Evolutionary conservation across 2,113 vertebrate species (phyloP).

Genomic region (Epinephelus cyanopodus): DNA sequence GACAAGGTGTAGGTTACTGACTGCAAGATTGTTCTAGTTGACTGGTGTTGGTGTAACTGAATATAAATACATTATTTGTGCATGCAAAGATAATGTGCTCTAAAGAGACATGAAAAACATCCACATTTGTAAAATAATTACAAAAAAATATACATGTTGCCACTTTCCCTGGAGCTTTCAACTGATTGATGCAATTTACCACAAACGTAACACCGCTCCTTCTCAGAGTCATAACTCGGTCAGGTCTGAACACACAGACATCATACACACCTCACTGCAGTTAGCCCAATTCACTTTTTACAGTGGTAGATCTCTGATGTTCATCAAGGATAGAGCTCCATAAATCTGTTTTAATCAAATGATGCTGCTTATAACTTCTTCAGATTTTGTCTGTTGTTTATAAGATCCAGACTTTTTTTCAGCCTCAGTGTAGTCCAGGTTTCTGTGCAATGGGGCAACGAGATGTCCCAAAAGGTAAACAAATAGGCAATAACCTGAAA

Average conservation of each 20-base stretch:
- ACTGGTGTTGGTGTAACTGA: not conserved
- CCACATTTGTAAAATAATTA: not conserved
- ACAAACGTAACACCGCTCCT: not conserved
- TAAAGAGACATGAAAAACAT: not conserved
- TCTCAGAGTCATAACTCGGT: too few species aligned
- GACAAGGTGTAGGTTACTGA: too few species aligned
- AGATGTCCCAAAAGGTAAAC: not conserved
- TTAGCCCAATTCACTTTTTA: not conserved
- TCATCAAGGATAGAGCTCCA: not conserved
- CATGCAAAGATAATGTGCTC: not conserved
- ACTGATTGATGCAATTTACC: not conserved
- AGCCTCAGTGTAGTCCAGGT: not conserved
- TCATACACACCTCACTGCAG: not conserved
- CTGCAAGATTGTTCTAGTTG: too few species aligned
- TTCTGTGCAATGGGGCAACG: not conserved
- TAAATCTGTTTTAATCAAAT: too few species aligned
- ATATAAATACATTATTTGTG: not conserved
- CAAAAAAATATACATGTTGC: not conserved
- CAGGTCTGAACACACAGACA: too few species aligned
- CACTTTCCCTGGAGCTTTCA: not conserved
- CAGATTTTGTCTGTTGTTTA: not conserved
- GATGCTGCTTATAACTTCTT: not conserved
- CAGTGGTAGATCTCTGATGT: not conserved
- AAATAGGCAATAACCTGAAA: not conserved
- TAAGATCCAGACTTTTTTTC: not conserved